Conservation (phyloP, 2,113 vertebrate species). For the Drymodes brunneopygia region DNA sequence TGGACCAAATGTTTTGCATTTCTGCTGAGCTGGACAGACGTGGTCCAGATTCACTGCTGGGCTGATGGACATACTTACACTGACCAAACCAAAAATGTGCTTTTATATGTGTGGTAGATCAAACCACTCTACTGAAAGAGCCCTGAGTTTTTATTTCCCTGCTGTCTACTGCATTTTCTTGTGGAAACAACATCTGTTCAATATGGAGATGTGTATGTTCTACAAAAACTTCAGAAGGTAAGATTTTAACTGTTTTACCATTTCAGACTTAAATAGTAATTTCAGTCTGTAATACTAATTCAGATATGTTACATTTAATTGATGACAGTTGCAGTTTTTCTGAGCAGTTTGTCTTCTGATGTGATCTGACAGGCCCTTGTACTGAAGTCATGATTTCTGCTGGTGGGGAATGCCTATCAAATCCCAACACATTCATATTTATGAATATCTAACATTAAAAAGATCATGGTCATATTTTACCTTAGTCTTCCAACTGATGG, state of each 20-base stretch:
- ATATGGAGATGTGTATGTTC: not conserved
- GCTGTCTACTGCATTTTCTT: not conserved
- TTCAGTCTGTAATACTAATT: not conserved
- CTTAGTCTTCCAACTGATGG: not conserved
- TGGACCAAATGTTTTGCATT: not conserved
- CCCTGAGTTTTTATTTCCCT: not conserved
- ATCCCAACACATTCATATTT: not conserved
- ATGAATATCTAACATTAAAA: not conserved
- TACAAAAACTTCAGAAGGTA: not conserved
- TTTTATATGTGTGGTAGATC: not conserved
- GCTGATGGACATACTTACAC: not conserved
- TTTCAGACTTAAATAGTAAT: not conserved
- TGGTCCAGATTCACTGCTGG: not conserved
- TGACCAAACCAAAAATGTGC: not conserved
- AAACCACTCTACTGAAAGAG: not conserved
- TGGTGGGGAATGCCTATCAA: not conserved
- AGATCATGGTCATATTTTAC: not conserved
- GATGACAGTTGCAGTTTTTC: not conserved
- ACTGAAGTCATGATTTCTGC: not conserved
- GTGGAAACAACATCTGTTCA: not conserved
- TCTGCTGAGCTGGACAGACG: not conserved
- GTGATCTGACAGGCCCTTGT: not conserved
- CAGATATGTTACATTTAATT: not conserved
- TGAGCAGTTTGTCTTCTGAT: not conserved
- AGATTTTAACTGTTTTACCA: not conserved